These are phyloP conservation scores for Cheilosia impressa DNA, from an alignment of 2,888 invertebrate species.

Conservation along the genomic window DNA sequence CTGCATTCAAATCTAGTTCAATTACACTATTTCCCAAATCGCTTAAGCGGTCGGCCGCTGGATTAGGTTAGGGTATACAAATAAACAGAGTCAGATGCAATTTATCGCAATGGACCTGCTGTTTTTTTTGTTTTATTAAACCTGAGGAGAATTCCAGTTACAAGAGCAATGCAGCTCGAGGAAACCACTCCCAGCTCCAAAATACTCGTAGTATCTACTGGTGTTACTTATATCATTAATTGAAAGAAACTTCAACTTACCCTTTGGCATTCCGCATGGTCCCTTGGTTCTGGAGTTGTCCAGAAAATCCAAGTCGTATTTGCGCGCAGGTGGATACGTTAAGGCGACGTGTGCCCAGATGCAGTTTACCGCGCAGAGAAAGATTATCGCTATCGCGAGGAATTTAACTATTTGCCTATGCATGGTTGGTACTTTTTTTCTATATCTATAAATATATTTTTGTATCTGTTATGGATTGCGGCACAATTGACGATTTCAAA, in stretches of 20 bases:
- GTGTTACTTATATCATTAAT: conserved; percentile 5
- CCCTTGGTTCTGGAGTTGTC: conserved; percentile 94
- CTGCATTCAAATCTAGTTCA: conserved; percentile 72
- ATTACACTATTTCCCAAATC: conserved; percentile 71
- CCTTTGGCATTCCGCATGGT: conserved; percentile 98
- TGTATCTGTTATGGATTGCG: conserved; percentile 40
- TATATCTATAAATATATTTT: conserved; percentile 28
- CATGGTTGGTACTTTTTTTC: conserved; percentile 51
- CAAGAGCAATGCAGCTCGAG: not conserved
- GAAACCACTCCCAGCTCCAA: conserved; percentile 46
- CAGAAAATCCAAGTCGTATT: conserved; percentile 95
- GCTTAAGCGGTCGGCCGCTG: conserved; percentile 53
- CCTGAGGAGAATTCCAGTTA: conserved; percentile 25
- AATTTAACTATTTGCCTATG: conserved; percentile 71
- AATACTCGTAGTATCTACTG: not conserved
- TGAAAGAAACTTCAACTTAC: conserved; percentile 85
- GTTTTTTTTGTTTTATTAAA: too few species aligned
- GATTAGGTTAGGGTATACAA: conserved; percentile 20
- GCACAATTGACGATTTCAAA: conserved; percentile 60
- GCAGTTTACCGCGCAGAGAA: conserved; percentile 48
- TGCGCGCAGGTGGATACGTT: conserved; percentile 94
- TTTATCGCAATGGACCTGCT: conserved; percentile 26
- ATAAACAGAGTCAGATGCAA: conserved; percentile 27
- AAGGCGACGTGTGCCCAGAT: conserved; percentile 89
- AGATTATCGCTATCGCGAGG: conserved; percentile 53